Base-by-base conservation (phyloP, 1,140 invertebrate species). In the Brachionus sp. region DNA sequence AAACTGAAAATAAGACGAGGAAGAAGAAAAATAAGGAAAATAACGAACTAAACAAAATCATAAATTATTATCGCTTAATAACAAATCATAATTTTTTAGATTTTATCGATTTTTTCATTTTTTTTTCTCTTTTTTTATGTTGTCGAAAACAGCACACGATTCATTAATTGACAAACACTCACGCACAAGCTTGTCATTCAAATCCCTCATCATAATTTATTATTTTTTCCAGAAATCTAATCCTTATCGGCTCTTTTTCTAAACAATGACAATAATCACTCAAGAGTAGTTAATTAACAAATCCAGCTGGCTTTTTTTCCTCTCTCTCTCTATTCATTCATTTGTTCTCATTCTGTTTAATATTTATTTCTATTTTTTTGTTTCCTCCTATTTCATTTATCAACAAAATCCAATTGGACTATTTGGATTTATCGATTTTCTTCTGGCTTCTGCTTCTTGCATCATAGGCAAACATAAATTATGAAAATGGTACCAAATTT, bases 211-310 rank as follows among this genome's bases (percentile, higher is more conserved):
- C 66, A 70, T 70, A 70, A 70, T 70, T 70, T 70, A 70, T 70
- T 70, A 70, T 70, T 70, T 70, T 39, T 66, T 37, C 33, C 66
- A 70, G 66, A 70, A 70, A 70, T 70, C 6, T 70, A 70, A 70
- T 70, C 66, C 66, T 70, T 70, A 70, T 70, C 66, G 66, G 64
- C 64, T 66, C 64, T 70, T 70, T 37, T 70, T 39, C 64, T 70
- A 70, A 70, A 70, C 66, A 70, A 70, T 70, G 66, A 70, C 66
- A 70, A 70, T 70, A 70, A 70, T 70, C 66, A 70, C 37, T 70
- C 66, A 39, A 70, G 66, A 70, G 66, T 70, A 70, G 66, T 70
- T 70, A 70, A 70, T 70, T 70, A 70, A 70, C 33, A 70, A 70
- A 70, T 39, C 66, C 66, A 70, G 66, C 66, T 70, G 66, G 66